phyloP scores from a whole-genome alignment of 2,888 invertebrate genomes.

The Sarcophaga caerulescens region DNA sequence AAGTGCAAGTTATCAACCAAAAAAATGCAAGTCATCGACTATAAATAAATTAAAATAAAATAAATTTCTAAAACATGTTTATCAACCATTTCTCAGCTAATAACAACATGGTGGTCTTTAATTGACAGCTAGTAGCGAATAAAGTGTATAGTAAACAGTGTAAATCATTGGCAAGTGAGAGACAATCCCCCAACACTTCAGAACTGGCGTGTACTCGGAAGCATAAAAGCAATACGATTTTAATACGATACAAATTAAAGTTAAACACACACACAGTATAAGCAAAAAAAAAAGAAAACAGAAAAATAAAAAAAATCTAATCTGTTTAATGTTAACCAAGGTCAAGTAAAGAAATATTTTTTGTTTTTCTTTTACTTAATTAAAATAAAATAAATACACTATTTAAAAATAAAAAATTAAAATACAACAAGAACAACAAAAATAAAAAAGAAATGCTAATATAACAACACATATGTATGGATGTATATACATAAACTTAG shows the following conservation, averaged over 20 bases:
- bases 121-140: background rate
- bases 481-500: background rate
- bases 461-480: background rate
- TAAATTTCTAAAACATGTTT: too few species aligned
- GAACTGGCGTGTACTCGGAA: background rate
- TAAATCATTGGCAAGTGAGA: background rate
- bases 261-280: background rate
- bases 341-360: constrained; percentile 51
- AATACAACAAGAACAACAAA: background rate
- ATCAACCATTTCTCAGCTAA: background rate
- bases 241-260: constrained; percentile 21
- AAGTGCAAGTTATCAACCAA: too few species aligned
- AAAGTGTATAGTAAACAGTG: background rate
- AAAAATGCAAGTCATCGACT: too few species aligned
- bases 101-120: background rate
- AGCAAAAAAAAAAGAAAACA: too few species aligned
- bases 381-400: constrained; percentile 32
- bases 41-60: too few species aligned
- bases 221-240: constrained; percentile 17
- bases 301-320: constrained; percentile 29
- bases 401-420: background rate
- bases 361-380: constrained; percentile 19
- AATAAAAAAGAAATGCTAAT: background rate
- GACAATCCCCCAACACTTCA: background rate
- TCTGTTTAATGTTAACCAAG: constrained; percentile 60